Conservation (phyloP, 2,113 vertebrate genomes). For the Pungitius pungitius region DNA sequence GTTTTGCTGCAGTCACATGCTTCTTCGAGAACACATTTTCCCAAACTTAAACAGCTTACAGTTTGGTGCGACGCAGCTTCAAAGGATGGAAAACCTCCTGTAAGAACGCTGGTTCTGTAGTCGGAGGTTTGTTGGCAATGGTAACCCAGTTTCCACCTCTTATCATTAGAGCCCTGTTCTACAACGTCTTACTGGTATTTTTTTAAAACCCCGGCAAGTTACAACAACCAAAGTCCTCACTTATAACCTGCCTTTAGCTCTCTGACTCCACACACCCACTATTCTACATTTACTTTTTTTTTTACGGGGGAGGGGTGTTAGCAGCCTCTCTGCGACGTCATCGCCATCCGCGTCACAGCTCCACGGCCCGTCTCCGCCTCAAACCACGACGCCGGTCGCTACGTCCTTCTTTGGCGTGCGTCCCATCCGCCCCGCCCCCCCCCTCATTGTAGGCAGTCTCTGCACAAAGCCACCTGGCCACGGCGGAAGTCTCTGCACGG, state of each 20-base stretch:
- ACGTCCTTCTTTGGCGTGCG: neutral
- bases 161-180: conserved; percentile 8
- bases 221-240: conserved; percentile 4
- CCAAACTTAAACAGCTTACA: conserved; percentile 6
- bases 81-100: conserved; percentile 19
- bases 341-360: conserved; percentile 1
- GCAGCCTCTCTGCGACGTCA: conserved; percentile 8
- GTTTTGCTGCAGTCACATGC: conserved; percentile 29
- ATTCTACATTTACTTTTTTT: conserved; percentile 13
- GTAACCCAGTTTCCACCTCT: conserved; percentile 6
- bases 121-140: conserved; percentile 6
- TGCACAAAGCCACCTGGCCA: conserved; percentile 95
- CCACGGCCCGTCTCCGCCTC: neutral
- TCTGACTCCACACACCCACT: conserved; percentile 20
- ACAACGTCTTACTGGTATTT: neutral
- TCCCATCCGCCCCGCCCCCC: neutral
- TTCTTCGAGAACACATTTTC: conserved; percentile 18
- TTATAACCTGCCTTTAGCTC: conserved; percentile 9
- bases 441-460: conserved; percentile 87
- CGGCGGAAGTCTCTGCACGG: conserved; percentile 91
- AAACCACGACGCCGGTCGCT: neutral
- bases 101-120: conserved; percentile 3
- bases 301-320: no score
- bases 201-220: conserved; percentile 13
- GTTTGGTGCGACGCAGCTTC: conserved; percentile 2